Percentiles rank a stretch among this genome's conserved stretches.
phyloP scores from a whole-genome alignment of 2,888 invertebrate species.

The Heliconius charithonia region DNA sequence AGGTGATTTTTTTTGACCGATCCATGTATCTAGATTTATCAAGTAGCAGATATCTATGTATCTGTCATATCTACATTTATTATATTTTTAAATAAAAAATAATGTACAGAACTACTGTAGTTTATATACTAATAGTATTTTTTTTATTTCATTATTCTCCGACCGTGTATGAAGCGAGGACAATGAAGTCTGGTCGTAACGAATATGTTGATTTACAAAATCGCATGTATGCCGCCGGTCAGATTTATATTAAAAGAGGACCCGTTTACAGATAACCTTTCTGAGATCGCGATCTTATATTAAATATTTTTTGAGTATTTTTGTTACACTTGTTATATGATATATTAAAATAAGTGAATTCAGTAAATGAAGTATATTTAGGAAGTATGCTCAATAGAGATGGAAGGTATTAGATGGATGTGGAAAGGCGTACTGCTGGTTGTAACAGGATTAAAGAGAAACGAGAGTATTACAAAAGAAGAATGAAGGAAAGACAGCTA shows the following conservation, averaged over 20 bases:
- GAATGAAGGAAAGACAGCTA: too few species aligned
- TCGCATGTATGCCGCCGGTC: slow-evolving; percentile 63
- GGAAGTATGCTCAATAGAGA: too few species aligned
- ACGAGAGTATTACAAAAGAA: too few species aligned
- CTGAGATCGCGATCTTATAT: background rate
- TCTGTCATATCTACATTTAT: background rate
- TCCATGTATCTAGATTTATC: too few species aligned
- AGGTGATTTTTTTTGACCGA: too few species aligned
- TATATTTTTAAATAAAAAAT: background rate
- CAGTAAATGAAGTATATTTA: too few species aligned
- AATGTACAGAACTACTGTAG: slow-evolving; percentile 1
- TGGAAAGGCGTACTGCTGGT: too few species aligned
- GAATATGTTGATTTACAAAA: slow-evolving; percentile 79
- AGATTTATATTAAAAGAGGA: slow-evolving; percentile 49
- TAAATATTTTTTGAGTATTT: background rate
- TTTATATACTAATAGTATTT: slow-evolving; percentile 33
- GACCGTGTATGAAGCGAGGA: slow-evolving; percentile 64
- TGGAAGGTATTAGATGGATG: too few species aligned
- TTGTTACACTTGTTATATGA: background rate
- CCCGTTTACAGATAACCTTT: slow-evolving; percentile 33
- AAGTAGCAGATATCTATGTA: too few species aligned
- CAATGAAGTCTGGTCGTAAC: slow-evolving; percentile 76
- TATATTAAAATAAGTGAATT: too few species aligned
- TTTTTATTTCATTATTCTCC: slow-evolving; percentile 58
- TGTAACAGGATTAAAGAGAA: too few species aligned